Percentiles rank a stretch among this genome's conserved stretches.
Evolutionary conservation across 2,113 vertebrate genomes (phyloP).

Genomic region (Rhea americana): DNA sequence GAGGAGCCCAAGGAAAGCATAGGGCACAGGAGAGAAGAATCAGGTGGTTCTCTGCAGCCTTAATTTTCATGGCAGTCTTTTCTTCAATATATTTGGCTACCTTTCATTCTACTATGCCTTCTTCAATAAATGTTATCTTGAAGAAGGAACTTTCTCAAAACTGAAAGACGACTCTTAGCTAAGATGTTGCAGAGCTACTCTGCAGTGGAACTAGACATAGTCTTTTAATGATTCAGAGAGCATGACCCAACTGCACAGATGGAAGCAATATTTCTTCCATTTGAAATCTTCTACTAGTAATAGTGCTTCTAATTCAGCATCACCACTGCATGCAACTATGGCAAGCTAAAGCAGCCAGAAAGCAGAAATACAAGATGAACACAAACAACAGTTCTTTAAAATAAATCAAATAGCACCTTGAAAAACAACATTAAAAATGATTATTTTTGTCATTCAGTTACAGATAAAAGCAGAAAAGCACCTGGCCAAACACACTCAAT

Average conservation of each 20-base stretch:
- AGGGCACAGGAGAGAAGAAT: not conserved
- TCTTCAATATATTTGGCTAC: not conserved
- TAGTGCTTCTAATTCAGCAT: not conserved
- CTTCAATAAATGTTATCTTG: not conserved
- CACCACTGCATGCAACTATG: not conserved
- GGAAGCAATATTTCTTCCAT: not conserved
- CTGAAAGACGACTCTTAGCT: not conserved
- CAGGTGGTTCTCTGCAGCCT: not conserved
- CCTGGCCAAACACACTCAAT: not conserved
- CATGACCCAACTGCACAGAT: not conserved
- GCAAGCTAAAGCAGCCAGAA: slow-evolving; percentile 39
- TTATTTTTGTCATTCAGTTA: not conserved
- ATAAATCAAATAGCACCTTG: not conserved
- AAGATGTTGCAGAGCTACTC: not conserved
- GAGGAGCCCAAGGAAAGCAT: not conserved
- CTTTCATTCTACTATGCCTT: not conserved
- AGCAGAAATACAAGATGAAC: slow-evolving; percentile 3
- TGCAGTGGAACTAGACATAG: not conserved
- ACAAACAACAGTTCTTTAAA: not conserved
- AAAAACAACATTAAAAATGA: not conserved
- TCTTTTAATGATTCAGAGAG: not conserved
- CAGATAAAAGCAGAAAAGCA: slow-evolving; percentile 14
- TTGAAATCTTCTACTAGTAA: slow-evolving; percentile 20
- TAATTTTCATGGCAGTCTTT: not conserved
- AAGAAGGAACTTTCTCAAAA: not conserved